Evolutionary conservation across 2,888 invertebrate species (phyloP), one percentile per base, ranked within the genome.

Genomic region (Apodemia hepburni): DNA sequence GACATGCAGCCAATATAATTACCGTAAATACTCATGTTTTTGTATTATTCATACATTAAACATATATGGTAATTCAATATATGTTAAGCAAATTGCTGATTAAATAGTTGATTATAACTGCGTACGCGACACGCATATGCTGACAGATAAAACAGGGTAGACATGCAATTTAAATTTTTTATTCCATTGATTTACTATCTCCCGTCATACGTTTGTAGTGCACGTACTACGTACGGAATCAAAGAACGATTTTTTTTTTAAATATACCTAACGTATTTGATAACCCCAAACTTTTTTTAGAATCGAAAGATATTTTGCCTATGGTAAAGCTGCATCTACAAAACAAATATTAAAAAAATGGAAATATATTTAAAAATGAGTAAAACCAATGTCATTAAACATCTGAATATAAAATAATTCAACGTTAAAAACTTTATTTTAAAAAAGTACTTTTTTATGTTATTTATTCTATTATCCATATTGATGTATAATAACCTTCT

Each of bases 1-100:
- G 47, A 47, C 33, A 7, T 49, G 27, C 18, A 42, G 45, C 7
- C 17, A 2, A 47, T n/a, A 47, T 17, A 27, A 29, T 45, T 33
- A 12, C 5, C 42, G 12, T 27, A 58, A 35, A 62, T 47, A 58
- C n/a, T 58, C 15, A 47, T 22, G 47, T 45, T 62, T 80, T 79
- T 75, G 74, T 71, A 68, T 70, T 65, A 67, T 62, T 66, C 63
- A 64, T 59, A 61, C 61, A 60, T 60, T 64, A 61, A 60, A 59
- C 60, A 61, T 60, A 60, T 63, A 59, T 63, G 61, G 64, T 64
- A 61, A 60, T 60, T 61, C 64, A 63, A 60, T 64, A 68, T 67
- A 51, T 54, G 54, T 54, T 54, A 54, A 54, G 27, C 54, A 54
- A 54, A 54, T 54, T 54, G 54, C 54, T 54, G 54, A 54, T 54